Evolutionary conservation across 2,888 invertebrate genomes (phyloP), one percentile per base, ranked within the genome.

Genomic region (Oxystoma pomonae): DNA sequence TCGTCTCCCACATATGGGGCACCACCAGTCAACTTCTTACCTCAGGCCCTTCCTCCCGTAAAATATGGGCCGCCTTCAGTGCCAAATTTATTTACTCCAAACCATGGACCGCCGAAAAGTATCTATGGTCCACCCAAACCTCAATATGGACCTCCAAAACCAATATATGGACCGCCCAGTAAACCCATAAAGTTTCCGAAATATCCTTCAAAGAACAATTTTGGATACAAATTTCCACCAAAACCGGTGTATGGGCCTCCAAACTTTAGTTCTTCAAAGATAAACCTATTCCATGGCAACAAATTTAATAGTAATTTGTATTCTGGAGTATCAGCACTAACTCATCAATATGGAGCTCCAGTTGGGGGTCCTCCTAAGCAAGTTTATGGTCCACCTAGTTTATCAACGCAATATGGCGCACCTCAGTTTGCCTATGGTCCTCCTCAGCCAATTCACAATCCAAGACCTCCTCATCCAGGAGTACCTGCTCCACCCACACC

Each of bases 401-500:
- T n/a, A 12, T 17, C 17, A 3, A 16, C 19, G 7, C 59, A 58
- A 5, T 86, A 86, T 67, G 86, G 86, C 1, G 87, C 87, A 1
- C 86, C 86, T 0, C 85, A 85, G 65, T 3, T 3, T 3, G 61
- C 60, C 2, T 86, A 86, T 67, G 86, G 86, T 1, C 87, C 87
- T 1, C 86, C 86, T 0, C 85, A 85, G 65, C 86, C 86, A 0
- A 80, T 84, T 18, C 71, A 76, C 63, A 86, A 87, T 18, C 81
- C 82, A 9, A 71, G 66, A 66, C 86, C 86, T 0, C 88, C 88
- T 1, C 87, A 87, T 69, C 87, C 87, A 1, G 89, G 90, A 20
- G 86, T 86, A 1, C 88, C 88, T 52, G 90, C 89, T 0, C 90
- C 90, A 0, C 90, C 90, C 0, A 90, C 90, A 1, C 90, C 89